Conservation (phyloP, 2,113 vertebrate genomes). For the Cochlearius cochlearius region DNA sequence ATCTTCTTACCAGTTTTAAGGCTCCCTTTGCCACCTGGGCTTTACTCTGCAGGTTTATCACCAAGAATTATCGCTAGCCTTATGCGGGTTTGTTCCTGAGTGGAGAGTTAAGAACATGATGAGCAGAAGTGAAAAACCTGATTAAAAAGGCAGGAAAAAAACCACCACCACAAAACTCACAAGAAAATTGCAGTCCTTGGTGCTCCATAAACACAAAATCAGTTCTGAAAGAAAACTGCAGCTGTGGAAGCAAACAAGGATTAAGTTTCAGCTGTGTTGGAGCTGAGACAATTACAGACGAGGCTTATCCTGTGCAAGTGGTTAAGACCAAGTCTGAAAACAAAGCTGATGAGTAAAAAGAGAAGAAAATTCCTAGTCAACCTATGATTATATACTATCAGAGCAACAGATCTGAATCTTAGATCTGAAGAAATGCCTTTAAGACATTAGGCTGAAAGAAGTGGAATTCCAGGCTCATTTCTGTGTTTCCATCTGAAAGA, state of each 20-base stretch:
- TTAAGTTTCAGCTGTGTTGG: conserved; percentile 6
- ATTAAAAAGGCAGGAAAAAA: neutral
- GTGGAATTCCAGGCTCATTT: neutral
- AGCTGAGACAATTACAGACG: neutral
- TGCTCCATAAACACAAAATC: neutral
- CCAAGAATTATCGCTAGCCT: neutral
- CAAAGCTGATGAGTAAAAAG: neutral
- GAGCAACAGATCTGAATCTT: neutral
- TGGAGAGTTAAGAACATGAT: neutral
- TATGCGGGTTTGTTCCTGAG: neutral
- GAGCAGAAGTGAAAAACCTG: neutral
- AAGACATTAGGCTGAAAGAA: neutral
- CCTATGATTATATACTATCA: neutral
- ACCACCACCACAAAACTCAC: neutral
- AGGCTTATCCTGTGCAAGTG: neutral
- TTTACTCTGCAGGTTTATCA: neutral
- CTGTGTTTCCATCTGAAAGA: neutral
- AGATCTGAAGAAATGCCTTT: neutral
- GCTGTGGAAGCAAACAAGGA: neutral
- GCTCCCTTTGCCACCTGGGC: neutral
- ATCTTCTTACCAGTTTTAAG: neutral
- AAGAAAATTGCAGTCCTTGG: neutral
- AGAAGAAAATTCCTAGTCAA: neutral
- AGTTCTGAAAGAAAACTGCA: neutral
- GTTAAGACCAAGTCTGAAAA: neutral